Percentiles rank a stretch among this genome's conserved stretches.
Evolutionary conservation across 2,797 vertebrate genomes (phyloP).

Genomic region (Huso huso): DNA sequence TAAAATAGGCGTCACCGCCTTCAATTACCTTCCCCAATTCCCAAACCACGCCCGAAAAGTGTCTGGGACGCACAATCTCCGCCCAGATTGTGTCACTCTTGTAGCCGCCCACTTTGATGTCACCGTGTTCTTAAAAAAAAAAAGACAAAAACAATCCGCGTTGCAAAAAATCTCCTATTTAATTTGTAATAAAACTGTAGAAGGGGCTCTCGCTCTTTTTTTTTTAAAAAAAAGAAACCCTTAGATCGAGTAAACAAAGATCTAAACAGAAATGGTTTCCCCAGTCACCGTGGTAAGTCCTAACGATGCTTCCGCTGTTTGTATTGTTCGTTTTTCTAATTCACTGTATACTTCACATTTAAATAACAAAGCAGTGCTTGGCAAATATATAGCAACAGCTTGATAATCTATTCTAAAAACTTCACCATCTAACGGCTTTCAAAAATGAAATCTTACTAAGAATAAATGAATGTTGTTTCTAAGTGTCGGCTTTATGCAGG

Average conservation of each 20-base stretch:
- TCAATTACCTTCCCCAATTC: not conserved
- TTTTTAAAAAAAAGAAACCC: not conserved
- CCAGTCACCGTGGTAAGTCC: constrained; percentile 67
- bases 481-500: no score
- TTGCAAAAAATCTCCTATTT: constrained; percentile 27
- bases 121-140: constrained; percentile 40
- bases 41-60: not conserved
- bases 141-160: constrained; percentile 63
- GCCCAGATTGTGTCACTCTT: constrained; percentile 19
- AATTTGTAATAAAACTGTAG: constrained; percentile 7
- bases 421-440: not conserved
- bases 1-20: not conserved
- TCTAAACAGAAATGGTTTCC: constrained; percentile 57
- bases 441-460: no score
- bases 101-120: constrained; percentile 32
- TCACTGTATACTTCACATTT: not conserved
- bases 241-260: constrained; percentile 1
- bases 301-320: no score
- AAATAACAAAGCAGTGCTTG: no score
- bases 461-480: no score
- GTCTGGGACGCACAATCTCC: not conserved
- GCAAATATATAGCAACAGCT: no score
- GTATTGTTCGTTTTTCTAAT: not conserved
- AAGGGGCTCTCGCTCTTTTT: not conserved
- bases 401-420: no score